Evolutionary conservation across 2,113 vertebrate species (phyloP).

Genomic region (Chunga burmeisteri): DNA sequence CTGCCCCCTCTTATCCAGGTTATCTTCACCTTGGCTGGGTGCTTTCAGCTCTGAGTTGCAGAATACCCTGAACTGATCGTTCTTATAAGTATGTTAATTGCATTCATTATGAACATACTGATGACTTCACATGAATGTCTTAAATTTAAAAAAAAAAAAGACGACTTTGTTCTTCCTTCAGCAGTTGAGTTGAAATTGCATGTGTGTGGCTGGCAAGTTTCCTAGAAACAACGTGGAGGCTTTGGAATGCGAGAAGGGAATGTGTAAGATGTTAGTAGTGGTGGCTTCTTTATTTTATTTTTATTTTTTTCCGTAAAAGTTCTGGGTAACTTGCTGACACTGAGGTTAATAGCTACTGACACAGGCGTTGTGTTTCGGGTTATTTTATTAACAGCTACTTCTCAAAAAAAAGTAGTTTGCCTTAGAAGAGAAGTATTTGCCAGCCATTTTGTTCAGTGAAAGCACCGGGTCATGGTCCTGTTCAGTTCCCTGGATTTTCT

Average conservation of each 20-base stretch:
- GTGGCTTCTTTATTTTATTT: neutral
- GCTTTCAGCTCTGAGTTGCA: neutral
- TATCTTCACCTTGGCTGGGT: neutral
- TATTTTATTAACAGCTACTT: neutral
- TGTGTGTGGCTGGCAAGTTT: neutral
- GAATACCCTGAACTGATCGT: neutral
- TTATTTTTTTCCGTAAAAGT: neutral
- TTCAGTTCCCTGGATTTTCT: neutral
- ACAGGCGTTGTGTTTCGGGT: neutral
- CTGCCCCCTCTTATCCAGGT: neutral
- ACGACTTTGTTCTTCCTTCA: neutral
- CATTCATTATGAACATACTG: neutral
- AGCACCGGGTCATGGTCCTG: rapidly evolving
- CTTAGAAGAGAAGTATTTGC: neutral
- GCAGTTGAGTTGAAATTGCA: neutral
- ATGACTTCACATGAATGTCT: neutral
- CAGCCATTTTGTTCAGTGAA: neutral
- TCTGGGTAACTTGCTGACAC: neutral
- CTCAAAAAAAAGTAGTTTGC: neutral
- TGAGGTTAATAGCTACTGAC: neutral
- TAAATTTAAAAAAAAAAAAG: neutral
- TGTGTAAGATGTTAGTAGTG: rapidly evolving
- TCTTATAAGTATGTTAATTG: neutral
- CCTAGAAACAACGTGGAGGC: neutral
- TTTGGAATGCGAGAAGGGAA: neutral